phyloP scores from a whole-genome alignment of 2,113 vertebrate species.

The Motacilla alba region DNA sequence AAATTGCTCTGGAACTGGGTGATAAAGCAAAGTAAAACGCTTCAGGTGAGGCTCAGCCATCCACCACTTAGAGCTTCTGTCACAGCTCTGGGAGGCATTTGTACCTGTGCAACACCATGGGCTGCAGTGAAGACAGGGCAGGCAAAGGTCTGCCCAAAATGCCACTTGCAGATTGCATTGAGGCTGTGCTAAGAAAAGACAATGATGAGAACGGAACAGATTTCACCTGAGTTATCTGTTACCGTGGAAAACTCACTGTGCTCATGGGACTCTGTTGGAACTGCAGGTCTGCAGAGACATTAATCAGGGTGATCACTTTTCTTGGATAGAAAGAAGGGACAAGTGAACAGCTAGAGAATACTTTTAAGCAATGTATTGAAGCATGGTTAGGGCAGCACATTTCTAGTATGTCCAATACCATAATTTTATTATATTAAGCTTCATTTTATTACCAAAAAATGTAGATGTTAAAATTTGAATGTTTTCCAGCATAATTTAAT shows the following conservation, averaged over 20 bases:
- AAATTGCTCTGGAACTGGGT: background rate
- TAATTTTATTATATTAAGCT: background rate
- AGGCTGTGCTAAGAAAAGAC: background rate
- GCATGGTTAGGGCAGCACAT: background rate
- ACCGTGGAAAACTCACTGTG: background rate
- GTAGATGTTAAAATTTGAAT: background rate
- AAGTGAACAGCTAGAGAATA: background rate
- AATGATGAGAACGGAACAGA: background rate
- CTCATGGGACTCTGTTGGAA: background rate
- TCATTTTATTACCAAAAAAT: background rate
- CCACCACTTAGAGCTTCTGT: background rate
- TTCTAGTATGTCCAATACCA: background rate
- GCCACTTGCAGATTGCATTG: background rate
- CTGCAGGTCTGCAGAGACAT: background rate
- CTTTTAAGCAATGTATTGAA: background rate
- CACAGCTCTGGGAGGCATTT: background rate
- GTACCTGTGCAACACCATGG: background rate
- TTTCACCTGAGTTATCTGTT: background rate
- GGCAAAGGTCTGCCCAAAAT: background rate
- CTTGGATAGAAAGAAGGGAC: background rate
- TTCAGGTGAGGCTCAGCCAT: background rate
- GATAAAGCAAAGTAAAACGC: background rate
- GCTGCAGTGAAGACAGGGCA: background rate
- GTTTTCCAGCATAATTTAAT: background rate
- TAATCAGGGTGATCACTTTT: background rate